Evolutionary conservation across 2,888 invertebrate genomes (phyloP), one percentile per base, ranked within the genome.

Genomic region (Pachydiplax longipennis): DNA sequence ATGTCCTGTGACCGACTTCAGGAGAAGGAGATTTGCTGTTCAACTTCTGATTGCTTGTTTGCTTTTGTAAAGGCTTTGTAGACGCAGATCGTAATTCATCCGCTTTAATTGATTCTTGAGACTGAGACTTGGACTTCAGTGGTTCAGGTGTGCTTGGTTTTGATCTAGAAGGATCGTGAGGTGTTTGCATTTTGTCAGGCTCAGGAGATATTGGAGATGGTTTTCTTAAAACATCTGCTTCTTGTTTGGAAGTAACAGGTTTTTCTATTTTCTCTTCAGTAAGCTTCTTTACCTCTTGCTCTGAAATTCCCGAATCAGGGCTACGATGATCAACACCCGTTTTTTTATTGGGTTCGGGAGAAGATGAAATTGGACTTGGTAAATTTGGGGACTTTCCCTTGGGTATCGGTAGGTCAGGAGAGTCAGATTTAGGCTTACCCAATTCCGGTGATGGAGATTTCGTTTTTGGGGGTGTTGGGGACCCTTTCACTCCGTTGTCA

Each of bases 11-110:
- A 13, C 87, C 87, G 35, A 15, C 37, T n/a, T 87, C 87, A 22
- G 87, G 87, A n/a, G 87, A 87, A 4, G 87, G 87, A 87, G 87
- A 87, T 87, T 87, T 87, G 37, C 87, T 87, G 37, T 13, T 37
- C 48, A 87, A n/a, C 61, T 37, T 61, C n/a, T 87, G 87, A 40
- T 58, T 37, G 37, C 61, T 87, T 22, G 87, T n/a, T 15, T 35
- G 61, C 35, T 40, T 87, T 22, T 58, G 31, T 31, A 87, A 65
- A 22, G 61, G 87, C 65, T 87, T 87, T 22, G 87, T 61, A 35
- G 83, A 83, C 15, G 61, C 35, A 13, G 87, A 1, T 13, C 58
- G 61, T 22, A 61, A 22, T 37, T 58, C 37, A 5, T 87, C 87
- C n/a, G 61, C 15, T 87, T 87, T 87, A 22, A 61, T 13, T 8